Conservation (phyloP, 2,888 invertebrate species). For the Aspidiotus rigidus region DNA sequence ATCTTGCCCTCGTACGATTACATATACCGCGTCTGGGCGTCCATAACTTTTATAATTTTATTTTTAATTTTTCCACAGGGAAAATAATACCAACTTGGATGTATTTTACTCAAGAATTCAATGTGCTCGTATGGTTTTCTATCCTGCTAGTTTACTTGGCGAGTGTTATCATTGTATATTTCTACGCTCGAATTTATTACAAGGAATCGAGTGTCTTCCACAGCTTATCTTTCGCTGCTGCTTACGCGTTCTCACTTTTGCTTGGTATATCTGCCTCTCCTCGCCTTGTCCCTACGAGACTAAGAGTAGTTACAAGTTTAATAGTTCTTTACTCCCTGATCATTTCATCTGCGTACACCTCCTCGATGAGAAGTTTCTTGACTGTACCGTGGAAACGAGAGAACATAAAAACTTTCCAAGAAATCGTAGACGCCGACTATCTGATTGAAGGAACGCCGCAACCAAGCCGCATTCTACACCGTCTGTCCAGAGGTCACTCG, state of each 20-base stretch:
- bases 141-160: conserved; percentile 1
- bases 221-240: not conserved
- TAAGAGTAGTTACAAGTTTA: not conserved
- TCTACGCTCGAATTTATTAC: not conserved
- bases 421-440: conserved; percentile 23
- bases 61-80: not conserved
- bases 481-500: conserved; percentile 17
- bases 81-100: conserved; percentile 25
- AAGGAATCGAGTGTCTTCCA: conserved; percentile 6
- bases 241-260: conserved; percentile 10
- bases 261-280: conserved; percentile 17
- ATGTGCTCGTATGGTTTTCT: conserved; percentile 21
- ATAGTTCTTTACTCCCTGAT: conserved; percentile 22
- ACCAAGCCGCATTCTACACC: conserved; percentile 28
- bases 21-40: too few species aligned
- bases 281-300: not conserved
- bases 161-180: not conserved
- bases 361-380: conserved; percentile 30
- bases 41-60: not conserved
- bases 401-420: conserved; percentile 25
- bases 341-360: conserved; percentile 24
- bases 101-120: conserved; percentile 30
- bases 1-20: too few species aligned
- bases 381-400: conserved; percentile 34
- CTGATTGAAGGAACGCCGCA: conserved; percentile 24